Evolutionary conservation across 1,140 invertebrate genomes (phyloP), one percentile per base, ranked within the genome.

Genomic region (Alviniconcha marisindica): DNA sequence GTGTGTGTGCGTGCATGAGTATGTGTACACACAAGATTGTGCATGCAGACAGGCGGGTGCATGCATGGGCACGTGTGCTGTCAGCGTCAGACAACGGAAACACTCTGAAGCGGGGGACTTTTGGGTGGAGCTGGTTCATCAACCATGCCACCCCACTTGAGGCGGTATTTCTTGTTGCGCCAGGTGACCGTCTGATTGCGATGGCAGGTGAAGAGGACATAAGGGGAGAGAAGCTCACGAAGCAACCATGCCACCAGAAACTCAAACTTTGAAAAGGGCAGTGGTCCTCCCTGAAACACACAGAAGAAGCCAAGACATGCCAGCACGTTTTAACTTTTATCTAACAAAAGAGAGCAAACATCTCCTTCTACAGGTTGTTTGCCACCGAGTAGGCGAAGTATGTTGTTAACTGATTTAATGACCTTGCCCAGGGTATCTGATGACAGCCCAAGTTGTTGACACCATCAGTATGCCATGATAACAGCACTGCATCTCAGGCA

Each of bases 201-300:
- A 76, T 98, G 94, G 73, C 98, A 97, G 88, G 96, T 95, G 48
- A 97, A 92, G 89, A 98, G 97, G 56, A 99, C 94, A 90, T 97
- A 97, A 4, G 98, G 96, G 73, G 98, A 96, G 80, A 96, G 96
- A 12, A 95, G 94, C 94, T 99, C 99, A 73, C 98, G 96, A 91
- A 99, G 96, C 78, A 98, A 92, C 99, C 99, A 99, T n/a, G 96
- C 97, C 69, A 98, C 95, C 5, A 99, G 95, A 93, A 98, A 99
- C 92, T 99, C 97, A 88, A 98, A 96, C 94, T 99, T 98, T 89
- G 96, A 97, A 94, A 99, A 99, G n/a, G 98, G 96, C 77, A 99
- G 94, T 51, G 97, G 95, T 7, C 97, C 97, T 93, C 98, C 98
- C 95, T 99, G 96, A 91, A 89, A 86, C 85, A 77, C 18, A 63